Base-by-base conservation (phyloP, 2,797 vertebrate genomes). In the Yasuhikotakia modesta region DNA sequence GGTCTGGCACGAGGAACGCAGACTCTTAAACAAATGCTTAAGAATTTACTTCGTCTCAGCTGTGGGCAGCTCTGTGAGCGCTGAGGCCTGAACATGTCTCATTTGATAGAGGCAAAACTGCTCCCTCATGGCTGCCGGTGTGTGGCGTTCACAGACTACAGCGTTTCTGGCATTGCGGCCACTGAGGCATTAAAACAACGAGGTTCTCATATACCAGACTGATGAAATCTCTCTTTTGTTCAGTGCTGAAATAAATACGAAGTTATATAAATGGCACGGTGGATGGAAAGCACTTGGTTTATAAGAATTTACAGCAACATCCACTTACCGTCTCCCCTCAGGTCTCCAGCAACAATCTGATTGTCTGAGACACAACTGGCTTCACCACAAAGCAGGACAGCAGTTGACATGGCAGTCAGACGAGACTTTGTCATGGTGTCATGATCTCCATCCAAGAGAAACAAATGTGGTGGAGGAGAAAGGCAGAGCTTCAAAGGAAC, bases 1-100 rank as follows among this genome's bases (percentile, higher is more conserved):
- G 83, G 79, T 84, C 82, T 86, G 81, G 85, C 81, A 83, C 27
- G 22, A 55, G 17, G 55, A 68, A 35, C 63, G 48, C 69, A 79
- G 75, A 55, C 81, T 72, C 78, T 84, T 82, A 79, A 78, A 82
- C 74, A 76, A 84, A 82, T 78, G 77, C 76, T 69, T 67, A 79
- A 72, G 81, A 84, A 81, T 84, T 66, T 70, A 30, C 70, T 78
- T 55, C 7, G 50, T 76, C 76, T 76, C 73, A 81, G 81, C 81
- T 78, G 75, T 64, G 80, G 70, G 60, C 45, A 52, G 61, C 48
- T n/a, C 39, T 21, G 57, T 65, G 64, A 69, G 79, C 79, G 70
- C 63, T 53, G 70, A 57, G 57, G 79, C 74, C 52, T 83, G 63
- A 81, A 81, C 68, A 73, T 35, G 55, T 81, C 75, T 82, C 63